These are phyloP conservation scores for Valencia hispanica DNA, from an alignment of 2,797 vertebrate genomes.

Conservation along the genomic window DNA sequence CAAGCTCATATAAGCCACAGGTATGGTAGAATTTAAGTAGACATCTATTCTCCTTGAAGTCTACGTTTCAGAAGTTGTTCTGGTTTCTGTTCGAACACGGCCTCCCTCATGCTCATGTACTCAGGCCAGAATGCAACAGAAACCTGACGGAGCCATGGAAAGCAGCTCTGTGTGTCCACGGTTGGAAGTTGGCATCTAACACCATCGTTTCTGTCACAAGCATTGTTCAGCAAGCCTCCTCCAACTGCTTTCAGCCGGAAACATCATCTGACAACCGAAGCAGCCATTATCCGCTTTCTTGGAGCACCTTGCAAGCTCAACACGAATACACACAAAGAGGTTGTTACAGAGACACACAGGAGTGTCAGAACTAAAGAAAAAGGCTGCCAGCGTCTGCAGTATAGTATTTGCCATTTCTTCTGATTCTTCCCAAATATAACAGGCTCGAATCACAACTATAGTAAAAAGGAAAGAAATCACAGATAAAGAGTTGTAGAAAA, in stretches of 20 bases:
- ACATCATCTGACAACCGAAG: slow-evolving; percentile 75
- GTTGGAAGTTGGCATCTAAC: slow-evolving; percentile 61
- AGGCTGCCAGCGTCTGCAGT: not conserved
- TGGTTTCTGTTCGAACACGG: not conserved
- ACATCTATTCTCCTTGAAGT: slow-evolving; percentile 8
- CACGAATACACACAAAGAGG: slow-evolving; percentile 47
- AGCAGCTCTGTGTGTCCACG: slow-evolving; percentile 74
- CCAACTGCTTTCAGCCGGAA: slow-evolving; percentile 73
- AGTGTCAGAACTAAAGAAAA: not conserved
- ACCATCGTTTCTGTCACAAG: slow-evolving; percentile 64
- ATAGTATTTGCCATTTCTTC: not conserved
- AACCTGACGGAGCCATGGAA: slow-evolving; percentile 56
- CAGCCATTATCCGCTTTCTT: slow-evolving; percentile 66
- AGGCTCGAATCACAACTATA: not conserved
- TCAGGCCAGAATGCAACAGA: slow-evolving; percentile 37
- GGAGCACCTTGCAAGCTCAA: slow-evolving; percentile 42
- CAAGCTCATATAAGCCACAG: slow-evolving; percentile 19
- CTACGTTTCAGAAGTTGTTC: slow-evolving; percentile 9
- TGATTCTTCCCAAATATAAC: not conserved
- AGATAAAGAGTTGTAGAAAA: not conserved
- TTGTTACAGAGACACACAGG: slow-evolving; percentile 12
- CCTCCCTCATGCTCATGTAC: slow-evolving; percentile 15
- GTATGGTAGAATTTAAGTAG: slow-evolving; percentile 15
- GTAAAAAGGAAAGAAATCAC: not conserved
- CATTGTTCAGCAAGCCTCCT: slow-evolving; percentile 50